Evolutionary conservation across 2,797 vertebrate species (phyloP).

Genomic region (Arnoldichthys spilopterus): DNA sequence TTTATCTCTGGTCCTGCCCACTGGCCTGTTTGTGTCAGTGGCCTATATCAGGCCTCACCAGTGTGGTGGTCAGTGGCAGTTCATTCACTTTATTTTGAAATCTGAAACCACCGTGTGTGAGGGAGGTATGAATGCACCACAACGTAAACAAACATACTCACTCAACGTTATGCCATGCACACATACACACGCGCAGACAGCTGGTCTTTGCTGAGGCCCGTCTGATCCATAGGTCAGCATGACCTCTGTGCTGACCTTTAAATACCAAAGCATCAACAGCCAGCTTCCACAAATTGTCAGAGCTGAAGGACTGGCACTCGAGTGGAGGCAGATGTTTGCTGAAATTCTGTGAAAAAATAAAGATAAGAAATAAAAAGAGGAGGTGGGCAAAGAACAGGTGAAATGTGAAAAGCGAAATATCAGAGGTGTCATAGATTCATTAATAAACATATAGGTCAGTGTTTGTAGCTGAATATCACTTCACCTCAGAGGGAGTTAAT

Average conservation of each 20-base stretch:
- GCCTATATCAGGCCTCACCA: background rate
- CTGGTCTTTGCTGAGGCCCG: slow-evolving; percentile 9
- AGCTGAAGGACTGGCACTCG: background rate
- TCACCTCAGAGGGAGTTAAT: background rate
- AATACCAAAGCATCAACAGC: slow-evolving; percentile 40
- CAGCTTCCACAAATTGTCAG: slow-evolving; percentile 21
- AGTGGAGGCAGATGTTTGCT: slow-evolving; percentile 1
- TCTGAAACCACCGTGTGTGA: background rate
- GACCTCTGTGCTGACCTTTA: slow-evolving; percentile 45
- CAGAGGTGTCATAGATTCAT: background rate
- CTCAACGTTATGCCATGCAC: background rate
- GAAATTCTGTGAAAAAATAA: background rate
- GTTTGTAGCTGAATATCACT: background rate
- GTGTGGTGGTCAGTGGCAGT: background rate
- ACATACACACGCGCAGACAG: background rate
- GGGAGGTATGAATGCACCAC: background rate
- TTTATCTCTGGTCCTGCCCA: slow-evolving; percentile 39
- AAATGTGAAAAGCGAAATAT: background rate
- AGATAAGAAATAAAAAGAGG: background rate
- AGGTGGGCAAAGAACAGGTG: background rate
- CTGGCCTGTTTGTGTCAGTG: slow-evolving; percentile 28
- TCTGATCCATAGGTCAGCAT: slow-evolving; percentile 42
- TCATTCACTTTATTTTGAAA: slow-evolving; percentile 3
- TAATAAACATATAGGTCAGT: background rate
- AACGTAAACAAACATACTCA: background rate